A percentile compares a stretch with the other conserved stretches of the same genome.
Conservation (phyloP, 2,888 invertebrate species). For the Diloba caeruleocephala region DNA sequence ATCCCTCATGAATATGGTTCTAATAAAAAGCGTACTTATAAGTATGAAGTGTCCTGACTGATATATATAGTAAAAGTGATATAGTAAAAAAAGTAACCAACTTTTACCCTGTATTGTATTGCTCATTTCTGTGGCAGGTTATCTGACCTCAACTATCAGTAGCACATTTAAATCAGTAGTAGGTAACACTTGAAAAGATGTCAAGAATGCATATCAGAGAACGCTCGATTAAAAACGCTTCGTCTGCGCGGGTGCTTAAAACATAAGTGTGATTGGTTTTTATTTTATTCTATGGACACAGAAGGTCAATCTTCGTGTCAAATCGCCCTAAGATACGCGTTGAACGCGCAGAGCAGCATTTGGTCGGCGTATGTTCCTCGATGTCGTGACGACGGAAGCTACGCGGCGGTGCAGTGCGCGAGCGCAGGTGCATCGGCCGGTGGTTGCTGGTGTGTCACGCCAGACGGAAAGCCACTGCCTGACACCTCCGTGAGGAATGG, state of each 20-base stretch:
- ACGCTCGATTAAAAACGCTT: too few relatives aligned
- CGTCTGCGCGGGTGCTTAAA: too few relatives aligned
- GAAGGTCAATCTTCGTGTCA: constrained; percentile 86
- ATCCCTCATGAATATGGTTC: constrained; percentile 30
- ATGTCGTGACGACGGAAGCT: constrained; percentile 95
- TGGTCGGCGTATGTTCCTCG: constrained; percentile 91
- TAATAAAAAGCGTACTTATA: constrained; percentile 50
- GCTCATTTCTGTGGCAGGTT: too few relatives aligned
- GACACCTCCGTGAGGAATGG: constrained; percentile 93
- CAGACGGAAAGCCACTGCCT: constrained; percentile 94
- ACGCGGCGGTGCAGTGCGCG: constrained; percentile 95
- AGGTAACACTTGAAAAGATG: too few relatives aligned
- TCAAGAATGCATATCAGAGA: too few relatives aligned
- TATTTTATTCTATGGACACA: constrained; percentile 35
- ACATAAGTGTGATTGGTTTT: too few relatives aligned
- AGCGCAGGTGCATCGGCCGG: constrained; percentile 93
- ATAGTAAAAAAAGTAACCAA: too few relatives aligned
- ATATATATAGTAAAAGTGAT: too few relatives aligned
- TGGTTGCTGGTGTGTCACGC: constrained; percentile 97
- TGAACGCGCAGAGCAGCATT: constrained; percentile 74
- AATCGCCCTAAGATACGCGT: constrained; percentile 79
- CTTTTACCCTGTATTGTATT: too few relatives aligned
- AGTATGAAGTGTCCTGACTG: too few relatives aligned
- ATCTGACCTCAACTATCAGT: too few relatives aligned
- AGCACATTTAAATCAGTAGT: too few relatives aligned